Percentiles rank a stretch among this genome's conserved stretches.
Conservation (phyloP, 2,797 vertebrate species). For the Gadopsis bispinosus region DNA sequence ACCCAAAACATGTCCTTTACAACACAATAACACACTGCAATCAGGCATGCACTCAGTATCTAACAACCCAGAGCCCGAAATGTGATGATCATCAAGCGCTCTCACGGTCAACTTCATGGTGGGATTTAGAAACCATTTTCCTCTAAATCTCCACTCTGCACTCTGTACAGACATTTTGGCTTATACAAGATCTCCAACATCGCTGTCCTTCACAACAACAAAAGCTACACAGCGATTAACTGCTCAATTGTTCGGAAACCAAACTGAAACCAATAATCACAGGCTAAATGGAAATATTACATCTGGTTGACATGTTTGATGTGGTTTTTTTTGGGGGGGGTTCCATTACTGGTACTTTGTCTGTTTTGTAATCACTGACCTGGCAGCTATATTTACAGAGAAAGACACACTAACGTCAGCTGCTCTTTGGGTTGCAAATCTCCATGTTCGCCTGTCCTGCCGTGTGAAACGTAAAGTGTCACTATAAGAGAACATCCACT, state of each 20-base stretch:
- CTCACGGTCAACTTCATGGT: background rate
- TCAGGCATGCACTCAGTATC: background rate
- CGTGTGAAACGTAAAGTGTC: slow-evolving; percentile 46
- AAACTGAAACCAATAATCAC: background rate
- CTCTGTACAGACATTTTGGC: background rate
- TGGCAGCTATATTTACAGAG: background rate
- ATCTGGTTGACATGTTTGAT: background rate
- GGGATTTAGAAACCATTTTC: background rate
- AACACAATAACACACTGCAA: background rate
- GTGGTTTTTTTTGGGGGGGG: background rate
- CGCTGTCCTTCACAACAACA: background rate
- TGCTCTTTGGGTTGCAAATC: background rate
- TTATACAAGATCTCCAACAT: slow-evolving; percentile 1
- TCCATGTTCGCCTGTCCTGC: slow-evolving; percentile 4
- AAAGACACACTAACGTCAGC: slow-evolving; percentile 5
- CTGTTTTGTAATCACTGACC: background rate
- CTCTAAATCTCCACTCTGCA: background rate
- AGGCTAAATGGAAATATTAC: background rate
- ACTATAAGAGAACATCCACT: slow-evolving; percentile 38
- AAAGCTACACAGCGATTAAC: background rate
- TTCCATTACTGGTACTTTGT: background rate
- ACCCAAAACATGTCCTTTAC: background rate
- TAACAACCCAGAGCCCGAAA: background rate
- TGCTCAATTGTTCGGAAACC: background rate
- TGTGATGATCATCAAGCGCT: background rate